phyloP scores from a whole-genome alignment of 1,140 invertebrate genomes.

The Pseudomyrmex flavicornis region DNA sequence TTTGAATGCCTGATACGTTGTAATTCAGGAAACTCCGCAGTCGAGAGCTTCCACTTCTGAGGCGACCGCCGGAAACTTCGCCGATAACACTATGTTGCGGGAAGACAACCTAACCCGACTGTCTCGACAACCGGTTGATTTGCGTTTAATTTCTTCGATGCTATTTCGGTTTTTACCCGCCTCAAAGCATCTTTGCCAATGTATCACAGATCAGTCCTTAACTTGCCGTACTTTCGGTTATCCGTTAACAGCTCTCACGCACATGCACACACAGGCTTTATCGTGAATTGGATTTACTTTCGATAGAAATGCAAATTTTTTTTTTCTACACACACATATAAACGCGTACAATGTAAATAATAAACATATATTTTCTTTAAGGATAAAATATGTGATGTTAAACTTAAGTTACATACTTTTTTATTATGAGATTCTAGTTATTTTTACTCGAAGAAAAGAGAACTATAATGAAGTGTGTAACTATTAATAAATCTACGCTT shows the following conservation, averaged over 20 bases:
- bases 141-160: slow-evolving; percentile 64
- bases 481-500: background rate
- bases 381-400: background rate
- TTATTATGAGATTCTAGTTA: background rate
- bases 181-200: slow-evolving; percentile 15
- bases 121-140: slow-evolving; percentile 54
- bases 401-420: background rate
- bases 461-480: background rate
- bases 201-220: slow-evolving; percentile 38
- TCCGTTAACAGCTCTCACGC: slow-evolving; percentile 10
- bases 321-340: background rate
- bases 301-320: background rate
- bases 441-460: background rate
- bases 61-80: slow-evolving; percentile 51
- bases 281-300: slow-evolving; percentile 44
- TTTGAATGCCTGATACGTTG: slow-evolving; percentile 69
- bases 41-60: slow-evolving; percentile 42
- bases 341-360: background rate
- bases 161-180: slow-evolving; percentile 50
- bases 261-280: background rate
- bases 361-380: too few relatives aligned
- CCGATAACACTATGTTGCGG: slow-evolving; percentile 65
- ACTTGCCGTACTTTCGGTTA: slow-evolving; percentile 31
- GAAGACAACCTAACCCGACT: slow-evolving; percentile 31
- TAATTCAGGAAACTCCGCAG: slow-evolving; percentile 60